These are phyloP conservation scores for Drosophila ficusphila DNA, from an alignment of 1,140 invertebrate species.

Conservation along the genomic window DNA sequence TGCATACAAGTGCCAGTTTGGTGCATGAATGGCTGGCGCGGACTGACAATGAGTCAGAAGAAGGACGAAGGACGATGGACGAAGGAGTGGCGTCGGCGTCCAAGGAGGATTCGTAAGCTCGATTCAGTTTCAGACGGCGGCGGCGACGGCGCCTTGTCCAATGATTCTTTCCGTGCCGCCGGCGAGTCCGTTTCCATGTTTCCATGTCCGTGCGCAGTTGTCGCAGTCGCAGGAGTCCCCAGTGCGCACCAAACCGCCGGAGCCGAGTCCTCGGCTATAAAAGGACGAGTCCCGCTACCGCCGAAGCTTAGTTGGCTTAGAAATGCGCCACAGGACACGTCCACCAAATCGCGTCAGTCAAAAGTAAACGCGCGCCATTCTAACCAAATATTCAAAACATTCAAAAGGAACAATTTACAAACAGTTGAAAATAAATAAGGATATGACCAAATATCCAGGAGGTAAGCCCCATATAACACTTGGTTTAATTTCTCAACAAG, in stretches of 20 bases:
- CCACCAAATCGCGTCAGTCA: constrained; percentile 3
- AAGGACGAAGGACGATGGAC: constrained; percentile 39
- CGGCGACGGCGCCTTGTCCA: constrained; percentile 72
- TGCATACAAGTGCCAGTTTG: constrained; percentile 19
- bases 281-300: constrained; percentile 51
- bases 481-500: not conserved
- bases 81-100: constrained; percentile 59
- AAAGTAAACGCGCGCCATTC: constrained; percentile 21
- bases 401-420: not conserved
- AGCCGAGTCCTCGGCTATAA: constrained; percentile 52
- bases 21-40: constrained; percentile 28
- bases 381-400: constrained; percentile 3
- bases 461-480: not conserved
- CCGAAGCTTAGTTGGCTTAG: constrained; percentile 67
- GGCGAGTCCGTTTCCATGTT: constrained; percentile 35
- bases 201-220: constrained; percentile 65
- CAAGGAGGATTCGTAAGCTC: constrained; percentile 33
- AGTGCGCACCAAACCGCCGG: constrained; percentile 51
- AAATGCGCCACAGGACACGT: constrained; percentile 64
- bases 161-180: constrained; percentile 52
- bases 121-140: constrained; percentile 54
- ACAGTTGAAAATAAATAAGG: not conserved
- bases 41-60: constrained; percentile 69
- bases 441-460: not conserved
- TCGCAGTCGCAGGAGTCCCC: constrained; percentile 18